phyloP scores from a whole-genome alignment of 2,113 vertebrate species.

The Callospermophilus lateralis region DNA sequence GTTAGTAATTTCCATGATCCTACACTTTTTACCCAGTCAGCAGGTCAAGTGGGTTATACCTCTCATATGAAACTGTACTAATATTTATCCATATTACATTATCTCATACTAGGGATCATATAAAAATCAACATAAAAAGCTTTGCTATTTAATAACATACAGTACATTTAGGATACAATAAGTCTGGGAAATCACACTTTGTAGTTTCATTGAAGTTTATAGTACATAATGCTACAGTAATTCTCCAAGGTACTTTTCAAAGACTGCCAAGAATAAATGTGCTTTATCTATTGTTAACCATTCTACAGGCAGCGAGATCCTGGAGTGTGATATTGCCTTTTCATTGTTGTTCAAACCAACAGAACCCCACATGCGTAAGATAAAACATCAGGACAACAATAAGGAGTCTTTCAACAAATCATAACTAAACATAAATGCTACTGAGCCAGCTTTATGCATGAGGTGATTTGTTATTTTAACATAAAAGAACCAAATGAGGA shows the following conservation, averaged over 20 bases:
- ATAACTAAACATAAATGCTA: constrained; percentile 47
- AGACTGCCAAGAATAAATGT: constrained; percentile 64
- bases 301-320: constrained; percentile 68
- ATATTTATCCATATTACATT: not conserved
- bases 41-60: not conserved
- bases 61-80: not conserved
- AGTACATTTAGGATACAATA: constrained; percentile 55
- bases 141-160: constrained; percentile 57
- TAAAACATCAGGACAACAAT: constrained; percentile 67
- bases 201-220: constrained; percentile 63
- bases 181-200: constrained; percentile 56
- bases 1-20: not conserved
- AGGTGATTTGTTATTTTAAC: constrained; percentile 61
- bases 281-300: constrained; percentile 66
- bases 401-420: constrained; percentile 63
- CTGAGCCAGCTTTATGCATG: constrained; percentile 32
- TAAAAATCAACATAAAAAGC: constrained; percentile 56
- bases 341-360: constrained; percentile 61
- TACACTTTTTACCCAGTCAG: constrained; percentile 40
- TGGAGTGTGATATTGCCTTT: constrained; percentile 55
- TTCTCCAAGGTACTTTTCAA: constrained; percentile 70
- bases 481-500: constrained; percentile 41
- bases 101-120: constrained; percentile 19
- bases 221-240: constrained; percentile 48
- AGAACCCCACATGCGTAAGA: constrained; percentile 41